Conservation (phyloP, 2,113 vertebrate genomes). For the Hipposideros armiger region DNA sequence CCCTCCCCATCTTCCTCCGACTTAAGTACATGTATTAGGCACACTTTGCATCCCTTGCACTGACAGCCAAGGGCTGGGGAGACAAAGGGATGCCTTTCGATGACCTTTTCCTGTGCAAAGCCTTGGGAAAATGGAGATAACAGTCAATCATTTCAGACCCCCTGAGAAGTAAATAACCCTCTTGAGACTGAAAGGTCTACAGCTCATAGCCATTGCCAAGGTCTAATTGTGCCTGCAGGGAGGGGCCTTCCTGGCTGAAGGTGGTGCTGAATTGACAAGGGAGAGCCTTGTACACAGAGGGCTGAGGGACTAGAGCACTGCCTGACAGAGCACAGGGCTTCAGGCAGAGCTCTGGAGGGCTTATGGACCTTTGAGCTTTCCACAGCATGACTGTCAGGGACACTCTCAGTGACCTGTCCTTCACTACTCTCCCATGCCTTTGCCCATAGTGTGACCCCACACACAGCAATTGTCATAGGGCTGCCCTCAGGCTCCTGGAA, state of each 20-base stretch:
- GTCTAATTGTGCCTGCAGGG: neutral
- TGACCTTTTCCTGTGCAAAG: neutral
- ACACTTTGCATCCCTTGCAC: neutral
- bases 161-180: conserved; percentile 28
- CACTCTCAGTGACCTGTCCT: accelerated
- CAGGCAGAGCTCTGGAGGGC: neutral
- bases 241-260: neutral
- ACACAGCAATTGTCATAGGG: neutral
- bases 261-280: neutral
- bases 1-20: neutral
- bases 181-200: conserved; percentile 16
- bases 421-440: neutral
- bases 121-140: neutral
- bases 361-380: neutral
- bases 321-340: neutral
- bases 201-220: neutral
- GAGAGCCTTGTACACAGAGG: neutral
- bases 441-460: accelerated
- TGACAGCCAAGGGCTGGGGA: accelerated
- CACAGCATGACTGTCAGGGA: neutral
- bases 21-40: neutral
- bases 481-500: accelerated
- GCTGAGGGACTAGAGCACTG: neutral
- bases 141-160: conserved; percentile 15
- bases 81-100: neutral